A percentile compares a stretch with the other conserved stretches of the same genome.
Evolutionary conservation across 23 tunicate species (phyloP).

Genomic region (Phallusia fumigata): DNA sequence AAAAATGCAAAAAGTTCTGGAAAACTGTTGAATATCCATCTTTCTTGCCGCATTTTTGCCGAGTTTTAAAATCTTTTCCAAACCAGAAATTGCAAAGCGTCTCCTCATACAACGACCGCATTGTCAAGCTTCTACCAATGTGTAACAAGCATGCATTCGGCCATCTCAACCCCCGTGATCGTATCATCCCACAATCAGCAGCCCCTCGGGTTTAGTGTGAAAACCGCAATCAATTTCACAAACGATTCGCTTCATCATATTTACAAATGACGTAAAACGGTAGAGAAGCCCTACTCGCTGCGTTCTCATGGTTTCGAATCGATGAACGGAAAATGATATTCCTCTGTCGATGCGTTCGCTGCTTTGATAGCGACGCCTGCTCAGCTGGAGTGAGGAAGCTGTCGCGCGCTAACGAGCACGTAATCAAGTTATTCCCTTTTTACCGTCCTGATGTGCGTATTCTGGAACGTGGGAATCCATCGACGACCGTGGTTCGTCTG

Average conservation of each 20-base stretch:
- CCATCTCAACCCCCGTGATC: too few species aligned
- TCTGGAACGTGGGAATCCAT: not conserved
- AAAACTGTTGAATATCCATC: too few species aligned
- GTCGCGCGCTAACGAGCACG: not conserved
- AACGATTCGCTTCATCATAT: not conserved
- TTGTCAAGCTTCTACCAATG: too few species aligned
- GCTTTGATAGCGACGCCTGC: not conserved
- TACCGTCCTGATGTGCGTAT: not conserved
- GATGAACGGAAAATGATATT: conserved; percentile 4
- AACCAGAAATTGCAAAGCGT: too few species aligned
- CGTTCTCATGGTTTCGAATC: not conserved
- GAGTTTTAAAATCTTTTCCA: too few species aligned
- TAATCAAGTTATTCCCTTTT: not conserved
- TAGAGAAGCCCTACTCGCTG: not conserved
- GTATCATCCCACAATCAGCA: too few species aligned
- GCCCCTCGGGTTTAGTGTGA: not conserved
- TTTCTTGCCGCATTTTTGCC: too few species aligned
- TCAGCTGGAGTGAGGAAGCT: not conserved
- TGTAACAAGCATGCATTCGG: too few species aligned
- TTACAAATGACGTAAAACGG: not conserved
- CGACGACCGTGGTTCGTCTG: not conserved
- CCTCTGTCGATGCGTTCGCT: not conserved
- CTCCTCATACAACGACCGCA: too few species aligned
- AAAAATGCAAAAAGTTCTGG: too few species aligned
- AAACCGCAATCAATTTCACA: not conserved